Base-by-base conservation (phyloP, 2,888 invertebrate genomes). In the Hemistola chrysoprasaria region DNA sequence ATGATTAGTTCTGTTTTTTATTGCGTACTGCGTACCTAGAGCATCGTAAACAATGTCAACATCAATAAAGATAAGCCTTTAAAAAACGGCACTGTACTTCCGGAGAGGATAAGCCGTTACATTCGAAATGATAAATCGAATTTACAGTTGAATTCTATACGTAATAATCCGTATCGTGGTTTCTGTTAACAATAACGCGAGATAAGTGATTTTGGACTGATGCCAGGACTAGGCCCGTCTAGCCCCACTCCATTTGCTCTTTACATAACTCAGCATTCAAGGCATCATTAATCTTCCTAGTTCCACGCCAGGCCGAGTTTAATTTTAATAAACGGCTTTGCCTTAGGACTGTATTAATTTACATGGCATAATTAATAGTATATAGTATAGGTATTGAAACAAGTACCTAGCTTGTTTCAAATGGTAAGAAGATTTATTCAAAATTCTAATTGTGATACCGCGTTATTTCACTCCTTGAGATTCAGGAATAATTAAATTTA, bases 251-350 rank as follows among this genome's bases (percentile, higher is more conserved):
- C 80, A 78, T 81, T 83, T 80, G 79, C 79, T 82, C 84, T 85
- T 85, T 84, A 84, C 87, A 84, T 86, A 86, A 84, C 85, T 87
- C 76, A 74, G 85, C 81, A 78, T 87, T 83, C 85, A 81, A 78
- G 78, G 77, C 81, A 82, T 82, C 85, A 83, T 88, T 86, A 86
- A 87, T 88, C 87, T 88, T 82, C 78, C 81, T 85, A 84, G 84
- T 83, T 80, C 78, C 77, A 80, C 76, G 83, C 83, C 80, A 84
- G 75, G 71, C 75, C 73, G 78, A 80, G 74, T 84, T 86, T 83
- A 83, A 86, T 87, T 85, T 87, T 85, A 87, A 87, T 87, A 85
- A 86, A 86, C 84, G 82, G 78, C 74, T 79, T 76, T 69, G 65
- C 74, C 71, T 72, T 75, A 76, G 73, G 68, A 69, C 59, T 63